Base-by-base conservation (phyloP, 2,797 vertebrate species). In the Pseudopleuronectes americanus region DNA sequence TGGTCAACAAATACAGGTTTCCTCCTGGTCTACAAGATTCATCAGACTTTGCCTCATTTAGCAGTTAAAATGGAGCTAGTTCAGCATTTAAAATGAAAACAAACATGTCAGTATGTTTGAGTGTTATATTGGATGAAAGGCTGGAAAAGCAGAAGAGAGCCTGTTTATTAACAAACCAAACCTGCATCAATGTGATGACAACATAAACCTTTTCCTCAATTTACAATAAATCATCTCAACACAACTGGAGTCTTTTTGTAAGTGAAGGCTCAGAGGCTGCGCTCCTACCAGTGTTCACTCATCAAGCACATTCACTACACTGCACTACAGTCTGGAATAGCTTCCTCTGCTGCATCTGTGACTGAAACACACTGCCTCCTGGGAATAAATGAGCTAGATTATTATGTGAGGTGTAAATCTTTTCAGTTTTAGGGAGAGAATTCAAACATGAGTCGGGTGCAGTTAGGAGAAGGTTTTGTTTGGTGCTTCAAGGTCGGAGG, bases 91-190 rank as follows among this genome's bases (percentile, higher is more conserved):
- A 38, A 38, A 38, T 38, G 8, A 33, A 13, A 38, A 38, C 8
- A 38, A 38, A 38, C 31, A 33, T 33, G 31, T 33, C 31, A 33
- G 31, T 33, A 33, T 9, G 31, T 9, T 33, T 43, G 41, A 2
- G 5, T 13, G 41, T 43, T 4, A 26, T 8, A 21, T 3, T n/a
- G 23, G 13, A 16, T 14, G 51, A 53, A 7, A 4, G 6, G 6
- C 16, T n/a, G 24, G 64, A 3, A 21, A 5, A 16, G 8, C 24
- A 53, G 52, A n/a, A 67, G 31, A 74, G 59, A 66, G 33, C 57
- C 41, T 23, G 23, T 89, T 86, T 78, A 87, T 79, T 76, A 78
- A 82, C 62, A 70, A 56, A 79, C 57, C 64, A 12, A 69, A 70
- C 57, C 57, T 64, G 45, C 47, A 60, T 19, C 60, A 81, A 71